Evolutionary conservation across 2,113 vertebrate genomes (phyloP).

Genomic region (Recurvirostra avosetta): DNA sequence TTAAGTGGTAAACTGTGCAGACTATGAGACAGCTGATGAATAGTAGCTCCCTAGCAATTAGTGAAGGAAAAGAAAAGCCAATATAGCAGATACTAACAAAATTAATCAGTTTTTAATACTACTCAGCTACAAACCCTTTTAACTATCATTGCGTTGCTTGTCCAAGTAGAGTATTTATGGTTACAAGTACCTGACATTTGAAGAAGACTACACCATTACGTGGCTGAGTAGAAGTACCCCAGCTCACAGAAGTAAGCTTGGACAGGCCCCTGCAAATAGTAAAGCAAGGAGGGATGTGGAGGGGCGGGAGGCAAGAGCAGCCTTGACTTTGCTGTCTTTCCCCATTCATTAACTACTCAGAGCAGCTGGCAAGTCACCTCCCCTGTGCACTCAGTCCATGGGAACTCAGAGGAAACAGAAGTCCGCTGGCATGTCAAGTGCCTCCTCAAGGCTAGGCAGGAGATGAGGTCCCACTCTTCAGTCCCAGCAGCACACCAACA

Average conservation of each 20-base stretch:
- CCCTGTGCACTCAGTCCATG: accelerated
- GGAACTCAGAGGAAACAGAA: neutral
- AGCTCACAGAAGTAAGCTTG: neutral
- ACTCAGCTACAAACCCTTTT: neutral
- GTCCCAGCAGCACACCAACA: neutral
- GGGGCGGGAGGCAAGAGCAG: neutral
- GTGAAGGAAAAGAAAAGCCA: neutral
- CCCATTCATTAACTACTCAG: neutral
- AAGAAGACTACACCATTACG: neutral
- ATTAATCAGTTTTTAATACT: slow-evolving; percentile 13
- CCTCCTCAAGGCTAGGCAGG: neutral
- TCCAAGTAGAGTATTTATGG: neutral
- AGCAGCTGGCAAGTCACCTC: neutral
- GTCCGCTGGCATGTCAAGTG: neutral
- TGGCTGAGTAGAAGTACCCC: neutral
- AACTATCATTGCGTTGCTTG: neutral
- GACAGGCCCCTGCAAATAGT: neutral
- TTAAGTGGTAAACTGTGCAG: slow-evolving; percentile 48
- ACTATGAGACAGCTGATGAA: slow-evolving; percentile 28
- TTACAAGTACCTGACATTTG: neutral
- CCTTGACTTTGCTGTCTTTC: neutral
- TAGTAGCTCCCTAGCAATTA: slow-evolving; percentile 21
- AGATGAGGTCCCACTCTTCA: neutral
- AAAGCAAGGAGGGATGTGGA: neutral
- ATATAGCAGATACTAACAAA: neutral